A percentile compares a stretch with the other conserved stretches of the same genome.
These are phyloP conservation scores for Ridgeia piscesae DNA, from an alignment of 1,140 invertebrate genomes.

Conservation along the genomic window DNA sequence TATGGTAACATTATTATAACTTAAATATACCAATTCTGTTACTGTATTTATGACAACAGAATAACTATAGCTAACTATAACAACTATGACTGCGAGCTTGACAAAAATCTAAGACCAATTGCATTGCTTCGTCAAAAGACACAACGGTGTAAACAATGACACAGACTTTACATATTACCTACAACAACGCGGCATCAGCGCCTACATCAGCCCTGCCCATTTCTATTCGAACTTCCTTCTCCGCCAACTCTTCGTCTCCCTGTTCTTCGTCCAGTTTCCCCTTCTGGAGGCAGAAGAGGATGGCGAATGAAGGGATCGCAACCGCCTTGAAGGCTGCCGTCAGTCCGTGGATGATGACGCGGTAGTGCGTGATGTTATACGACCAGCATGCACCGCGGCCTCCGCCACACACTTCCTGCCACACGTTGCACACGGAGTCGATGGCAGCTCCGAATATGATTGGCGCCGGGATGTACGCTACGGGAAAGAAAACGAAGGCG, in stretches of 20 bases:
- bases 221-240: neutral
- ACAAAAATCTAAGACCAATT: no score
- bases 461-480: conserved; percentile 91
- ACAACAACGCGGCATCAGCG: neutral
- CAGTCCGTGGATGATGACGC: neutral
- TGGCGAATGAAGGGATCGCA: neutral
- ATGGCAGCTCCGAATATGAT: conserved; percentile 94
- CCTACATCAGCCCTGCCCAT: neutral
- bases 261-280: neutral
- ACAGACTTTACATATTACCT: neutral
- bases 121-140: no score
- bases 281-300: neutral
- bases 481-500: conserved; percentile 67
- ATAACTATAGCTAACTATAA: no score
- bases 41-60: neutral
- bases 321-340: neutral
- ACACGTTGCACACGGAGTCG: conserved; percentile 90
- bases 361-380: conserved; percentile 66
- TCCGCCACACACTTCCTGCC: conserved; percentile 78
- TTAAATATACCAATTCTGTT: no score
- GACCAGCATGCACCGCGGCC: conserved; percentile 81
- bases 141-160: neutral
- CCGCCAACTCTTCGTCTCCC: neutral
- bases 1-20: neutral
- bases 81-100: no score